Evolutionary conservation across 2,113 vertebrate genomes (phyloP).

Genomic region (Crotophaga sulcirostris): DNA sequence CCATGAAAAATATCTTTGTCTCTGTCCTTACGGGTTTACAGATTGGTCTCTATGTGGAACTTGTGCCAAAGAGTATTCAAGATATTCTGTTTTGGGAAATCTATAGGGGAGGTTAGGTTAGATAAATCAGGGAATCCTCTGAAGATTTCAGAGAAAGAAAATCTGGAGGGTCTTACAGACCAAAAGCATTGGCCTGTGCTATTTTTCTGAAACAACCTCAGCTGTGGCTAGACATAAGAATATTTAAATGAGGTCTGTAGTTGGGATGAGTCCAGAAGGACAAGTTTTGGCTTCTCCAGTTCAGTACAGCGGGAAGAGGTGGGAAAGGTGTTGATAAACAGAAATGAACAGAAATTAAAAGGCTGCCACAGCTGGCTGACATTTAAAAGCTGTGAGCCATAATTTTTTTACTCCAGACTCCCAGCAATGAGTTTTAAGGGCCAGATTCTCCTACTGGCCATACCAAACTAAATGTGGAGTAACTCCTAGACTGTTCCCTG

Average conservation of each 20-base stretch:
- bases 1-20: conserved; percentile 60
- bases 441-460: not conserved
- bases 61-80: not conserved
- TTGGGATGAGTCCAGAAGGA: not conserved
- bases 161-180: not conserved
- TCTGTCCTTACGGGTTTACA: not conserved
- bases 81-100: not conserved
- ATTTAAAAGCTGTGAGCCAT: not conserved
- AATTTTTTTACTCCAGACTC: not conserved
- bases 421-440: not conserved
- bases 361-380: not conserved
- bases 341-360: not conserved
- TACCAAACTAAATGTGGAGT: not conserved
- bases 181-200: not conserved
- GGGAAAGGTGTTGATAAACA: conserved; percentile 22
- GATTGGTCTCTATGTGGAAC: not conserved
- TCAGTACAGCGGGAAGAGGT: rapidly evolving
- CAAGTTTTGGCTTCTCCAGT: not conserved
- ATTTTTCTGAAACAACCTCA: not conserved
- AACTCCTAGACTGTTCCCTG: not conserved
- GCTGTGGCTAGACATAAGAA: not conserved
- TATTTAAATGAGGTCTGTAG: not conserved
- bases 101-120: not conserved
- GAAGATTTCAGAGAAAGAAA: not conserved
- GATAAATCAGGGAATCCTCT: not conserved